Evolutionary conservation across 37 sponge, comb jelly and placozoan genomes (phyloP).

Genomic region (Theonella swinhoei): DNA sequence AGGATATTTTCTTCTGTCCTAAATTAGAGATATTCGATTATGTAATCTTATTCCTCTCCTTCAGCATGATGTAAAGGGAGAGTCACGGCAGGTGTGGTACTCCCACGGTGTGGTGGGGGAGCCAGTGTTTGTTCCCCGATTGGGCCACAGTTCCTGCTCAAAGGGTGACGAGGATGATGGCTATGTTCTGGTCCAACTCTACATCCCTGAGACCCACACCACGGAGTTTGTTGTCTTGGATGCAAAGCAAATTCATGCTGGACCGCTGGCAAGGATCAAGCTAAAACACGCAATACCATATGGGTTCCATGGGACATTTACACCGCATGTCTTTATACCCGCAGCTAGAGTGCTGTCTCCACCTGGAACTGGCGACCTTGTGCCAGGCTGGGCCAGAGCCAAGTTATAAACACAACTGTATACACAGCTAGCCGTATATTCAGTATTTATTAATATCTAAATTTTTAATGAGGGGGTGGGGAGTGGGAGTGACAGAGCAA

Average conservation of each 20-base stretch:
- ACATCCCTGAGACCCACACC: constrained; percentile 74
- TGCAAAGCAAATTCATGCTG: constrained; percentile 68
- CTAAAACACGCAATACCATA: constrained; percentile 87
- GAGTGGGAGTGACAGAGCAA: no score
- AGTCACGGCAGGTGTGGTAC: constrained; percentile 79
- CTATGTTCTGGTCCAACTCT: constrained; percentile 81
- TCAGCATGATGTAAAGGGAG: constrained; percentile 58
- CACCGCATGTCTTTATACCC: constrained; percentile 79
- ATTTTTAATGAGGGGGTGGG: no score
- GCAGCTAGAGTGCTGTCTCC: no score
- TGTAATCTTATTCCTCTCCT: neutral
- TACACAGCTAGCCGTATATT: no score
- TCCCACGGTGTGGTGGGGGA: constrained; percentile 89
- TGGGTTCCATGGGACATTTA: constrained; percentile 93
- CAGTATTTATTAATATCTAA: no score
- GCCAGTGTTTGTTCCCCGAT: constrained; percentile 86
- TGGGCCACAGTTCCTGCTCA: constrained; percentile 40
- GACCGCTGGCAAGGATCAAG: constrained; percentile 81
- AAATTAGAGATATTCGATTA: neutral
- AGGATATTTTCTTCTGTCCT: neutral
- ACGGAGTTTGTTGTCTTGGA: constrained; percentile 88
- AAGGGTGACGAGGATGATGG: constrained; percentile 87
- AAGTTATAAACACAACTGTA: no score
- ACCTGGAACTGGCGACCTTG: neutral
- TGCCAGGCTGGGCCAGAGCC: no score